These are phyloP conservation scores for Yponomeuta cagnagella DNA, from an alignment of 2,888 invertebrate genomes.

Conservation along the genomic window DNA sequence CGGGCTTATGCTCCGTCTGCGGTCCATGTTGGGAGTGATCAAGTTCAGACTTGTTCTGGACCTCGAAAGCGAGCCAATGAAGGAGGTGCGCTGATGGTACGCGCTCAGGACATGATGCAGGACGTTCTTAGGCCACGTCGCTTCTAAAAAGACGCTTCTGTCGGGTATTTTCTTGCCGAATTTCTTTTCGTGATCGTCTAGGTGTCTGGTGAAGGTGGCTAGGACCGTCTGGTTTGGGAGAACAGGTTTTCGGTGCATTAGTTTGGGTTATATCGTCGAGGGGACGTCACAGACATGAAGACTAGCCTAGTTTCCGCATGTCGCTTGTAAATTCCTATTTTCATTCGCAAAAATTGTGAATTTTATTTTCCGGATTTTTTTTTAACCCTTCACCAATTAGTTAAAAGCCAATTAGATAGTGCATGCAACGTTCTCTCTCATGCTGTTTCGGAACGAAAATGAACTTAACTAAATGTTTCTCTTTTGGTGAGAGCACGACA, in stretches of 20 bases:
- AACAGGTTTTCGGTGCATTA: neutral
- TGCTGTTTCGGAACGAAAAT: neutral
- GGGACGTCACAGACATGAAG: conserved; percentile 6
- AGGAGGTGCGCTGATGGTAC: conserved; percentile 58
- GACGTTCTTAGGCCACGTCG: conserved; percentile 64
- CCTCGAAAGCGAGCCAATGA: conserved; percentile 72
- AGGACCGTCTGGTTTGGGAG: conserved; percentile 50
- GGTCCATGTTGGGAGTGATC: conserved; percentile 49
- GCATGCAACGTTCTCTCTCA: neutral
- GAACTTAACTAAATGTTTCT: too few species aligned
- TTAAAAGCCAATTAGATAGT: conserved; percentile 1
- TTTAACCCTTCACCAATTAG: neutral
- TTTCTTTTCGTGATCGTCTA: conserved; percentile 66
- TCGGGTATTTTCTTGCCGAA: conserved; percentile 57
- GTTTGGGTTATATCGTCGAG: neutral
- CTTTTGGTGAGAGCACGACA: too few species aligned
- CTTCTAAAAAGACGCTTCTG: conserved; percentile 44
- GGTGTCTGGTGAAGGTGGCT: conserved; percentile 50
- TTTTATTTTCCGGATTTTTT: neutral
- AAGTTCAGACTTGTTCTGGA: conserved; percentile 73
- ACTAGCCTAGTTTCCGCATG: neutral
- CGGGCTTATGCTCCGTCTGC: conserved; percentile 55
- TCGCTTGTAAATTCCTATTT: too few species aligned
- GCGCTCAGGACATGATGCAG: conserved; percentile 55
- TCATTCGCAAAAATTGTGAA: too few species aligned